A percentile compares a stretch with the other conserved stretches of the same genome.
phyloP scores from a whole-genome alignment of 2,888 invertebrate species.

The Drosophila recens region DNA sequence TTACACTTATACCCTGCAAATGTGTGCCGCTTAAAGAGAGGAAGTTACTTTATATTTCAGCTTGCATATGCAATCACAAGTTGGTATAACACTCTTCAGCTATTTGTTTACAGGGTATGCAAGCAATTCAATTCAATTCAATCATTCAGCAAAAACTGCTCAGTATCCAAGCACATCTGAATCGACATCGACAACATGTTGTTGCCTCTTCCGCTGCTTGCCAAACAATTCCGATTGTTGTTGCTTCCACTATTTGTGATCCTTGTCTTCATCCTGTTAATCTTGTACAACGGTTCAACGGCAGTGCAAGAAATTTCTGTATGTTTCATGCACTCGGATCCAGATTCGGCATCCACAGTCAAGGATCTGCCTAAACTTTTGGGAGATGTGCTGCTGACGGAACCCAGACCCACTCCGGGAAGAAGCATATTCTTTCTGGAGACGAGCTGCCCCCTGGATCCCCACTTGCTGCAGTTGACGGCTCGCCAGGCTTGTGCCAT shows the following conservation, averaged over 20 bases:
- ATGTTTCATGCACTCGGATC: background rate
- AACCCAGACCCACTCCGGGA: constrained; percentile 71
- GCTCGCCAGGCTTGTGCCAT: constrained; percentile 82
- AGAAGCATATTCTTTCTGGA: constrained; percentile 83
- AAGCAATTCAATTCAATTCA: background rate
- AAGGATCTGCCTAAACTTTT: constrained; percentile 22
- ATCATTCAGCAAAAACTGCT: background rate
- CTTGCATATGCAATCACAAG: too few species aligned
- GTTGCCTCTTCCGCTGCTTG: background rate
- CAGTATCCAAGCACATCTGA: background rate
- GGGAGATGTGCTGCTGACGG: constrained; percentile 73
- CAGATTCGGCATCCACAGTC: background rate
- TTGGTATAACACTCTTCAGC: background rate
- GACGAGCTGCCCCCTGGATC: constrained; percentile 47
- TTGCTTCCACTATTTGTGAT: background rate
- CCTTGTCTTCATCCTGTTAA: background rate
- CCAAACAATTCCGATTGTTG: too few species aligned
- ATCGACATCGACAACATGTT: constrained; percentile 7
- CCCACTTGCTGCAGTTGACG: constrained; percentile 54
- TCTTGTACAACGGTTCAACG: background rate
- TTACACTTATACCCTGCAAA: background rate
- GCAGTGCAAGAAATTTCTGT: background rate
- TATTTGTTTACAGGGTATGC: background rate
- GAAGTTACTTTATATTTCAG: background rate
- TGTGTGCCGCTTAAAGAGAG: background rate